Evolutionary conservation across 2,888 invertebrate genomes (phyloP), one percentile per base, ranked within the genome.

Genomic region (Perizoma flavofasciatum): DNA sequence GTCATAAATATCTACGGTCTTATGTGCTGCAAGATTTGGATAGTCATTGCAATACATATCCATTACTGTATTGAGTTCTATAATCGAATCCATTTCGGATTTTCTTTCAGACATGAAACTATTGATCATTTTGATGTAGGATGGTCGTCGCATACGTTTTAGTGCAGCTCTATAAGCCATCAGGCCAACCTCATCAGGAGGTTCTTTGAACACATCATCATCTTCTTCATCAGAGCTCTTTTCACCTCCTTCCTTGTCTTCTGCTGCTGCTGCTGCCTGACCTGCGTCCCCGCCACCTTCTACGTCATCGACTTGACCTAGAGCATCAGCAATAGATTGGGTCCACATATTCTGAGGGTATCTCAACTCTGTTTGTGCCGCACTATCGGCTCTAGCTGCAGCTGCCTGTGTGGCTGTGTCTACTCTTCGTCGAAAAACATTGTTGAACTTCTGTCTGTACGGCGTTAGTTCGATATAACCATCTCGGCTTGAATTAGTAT

Each of bases 331-430:
- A 66, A 89, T 84, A 1, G 92, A 95, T 74, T 96, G 96, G 0
- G 95, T 94, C 94, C 95, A 95, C 60, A 93, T 92, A 79, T 96
- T 96, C 61, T 93, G 88, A 0, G 95, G 95, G 77, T 95, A 95
- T 43, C 93, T 93, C 9, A 94, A 93, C 53, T 88, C 89, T 0
- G 96, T 96, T 88, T 96, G 96, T 39, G 94, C 94, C 63, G 91
- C 89, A 61, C 85, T 88, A 10, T 88, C 74, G 0, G 80, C 61
- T 49, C 77, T 84, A 0, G 79, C 59, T 0, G 95, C 93, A 9
- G 94, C 92, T 4, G 93, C 94, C 80, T 96, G 96, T 6, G 90
- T 81, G 0, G 79, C 92, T 7, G 88, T 87, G 63, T 95, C 94
- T 7, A 96, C 88, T 73, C 95, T 87, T 49, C 86, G 92, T 54